phyloP scores from a whole-genome alignment of 2,113 vertebrate genomes.

The Pachycephala philippinensis region DNA sequence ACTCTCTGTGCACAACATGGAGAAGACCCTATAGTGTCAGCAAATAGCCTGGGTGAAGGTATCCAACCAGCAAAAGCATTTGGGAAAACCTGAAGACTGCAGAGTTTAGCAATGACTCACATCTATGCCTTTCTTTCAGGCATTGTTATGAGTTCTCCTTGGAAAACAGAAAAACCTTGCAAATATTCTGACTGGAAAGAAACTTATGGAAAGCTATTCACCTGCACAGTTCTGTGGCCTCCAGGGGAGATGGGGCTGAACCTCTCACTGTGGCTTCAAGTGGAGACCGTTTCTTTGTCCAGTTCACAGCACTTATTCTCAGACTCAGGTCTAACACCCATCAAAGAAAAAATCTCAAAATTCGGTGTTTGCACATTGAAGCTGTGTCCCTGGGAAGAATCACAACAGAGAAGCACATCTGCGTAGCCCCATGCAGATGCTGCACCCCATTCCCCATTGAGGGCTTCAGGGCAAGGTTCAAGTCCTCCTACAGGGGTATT shows the following conservation, averaged over 20 bases:
- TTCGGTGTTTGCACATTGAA: background rate
- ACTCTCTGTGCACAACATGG: fast-evolving
- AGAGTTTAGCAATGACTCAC: background rate
- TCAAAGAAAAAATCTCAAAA: background rate
- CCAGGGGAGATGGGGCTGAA: background rate
- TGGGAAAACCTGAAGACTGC: background rate
- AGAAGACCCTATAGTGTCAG: fast-evolving
- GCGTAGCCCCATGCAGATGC: background rate
- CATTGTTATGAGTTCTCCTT: background rate
- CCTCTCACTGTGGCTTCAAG: fast-evolving
- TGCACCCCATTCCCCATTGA: background rate
- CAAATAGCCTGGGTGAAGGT: background rate
- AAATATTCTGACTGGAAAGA: background rate
- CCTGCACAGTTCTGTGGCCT: background rate
- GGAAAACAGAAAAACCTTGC: background rate
- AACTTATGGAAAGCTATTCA: background rate
- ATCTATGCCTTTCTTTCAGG: background rate
- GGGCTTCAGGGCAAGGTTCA: background rate
- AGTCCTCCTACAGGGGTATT: background rate
- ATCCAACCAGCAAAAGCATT: background rate
- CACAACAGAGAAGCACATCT: background rate
- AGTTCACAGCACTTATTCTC: background rate
- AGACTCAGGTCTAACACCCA: background rate
- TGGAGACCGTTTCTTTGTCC: fast-evolving
- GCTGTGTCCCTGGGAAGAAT: background rate